These are phyloP conservation scores for Asobara japonica DNA, from an alignment of 1,140 invertebrate species.

Conservation along the genomic window DNA sequence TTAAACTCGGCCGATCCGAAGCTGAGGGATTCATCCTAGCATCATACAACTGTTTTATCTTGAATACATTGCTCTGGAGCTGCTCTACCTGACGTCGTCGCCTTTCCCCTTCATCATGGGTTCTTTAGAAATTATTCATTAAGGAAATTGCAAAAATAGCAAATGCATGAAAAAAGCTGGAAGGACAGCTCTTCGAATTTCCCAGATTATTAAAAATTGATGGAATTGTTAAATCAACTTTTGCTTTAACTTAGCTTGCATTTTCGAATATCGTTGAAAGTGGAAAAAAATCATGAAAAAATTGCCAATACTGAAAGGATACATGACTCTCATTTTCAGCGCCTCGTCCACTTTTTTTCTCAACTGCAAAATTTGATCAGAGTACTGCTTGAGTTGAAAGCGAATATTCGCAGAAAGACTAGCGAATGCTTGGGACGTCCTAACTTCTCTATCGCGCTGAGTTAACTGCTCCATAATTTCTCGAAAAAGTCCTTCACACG, in stretches of 20 bases:
- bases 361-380: constrained; percentile 70
- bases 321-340: constrained; percentile 65
- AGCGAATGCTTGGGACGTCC: constrained; percentile 67
- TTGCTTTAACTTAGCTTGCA: too few species aligned
- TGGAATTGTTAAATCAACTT: too few species aligned
- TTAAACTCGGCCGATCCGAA: constrained; percentile 45
- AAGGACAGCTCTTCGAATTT: background rate
- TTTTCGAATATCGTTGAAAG: too few species aligned
- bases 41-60: constrained; percentile 69
- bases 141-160: constrained; percentile 36
- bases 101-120: constrained; percentile 71
- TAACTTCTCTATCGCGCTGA: constrained; percentile 65
- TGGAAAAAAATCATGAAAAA: too few species aligned
- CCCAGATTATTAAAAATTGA: too few species aligned
- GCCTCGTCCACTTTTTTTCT: constrained; percentile 69
- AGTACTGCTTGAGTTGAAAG: constrained; percentile 72
- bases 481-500: constrained; percentile 72
- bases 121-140: constrained; percentile 61
- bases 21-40: constrained; percentile 45
- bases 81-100: constrained; percentile 70
- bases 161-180: background rate
- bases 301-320: constrained; percentile 64
- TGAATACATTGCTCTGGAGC: constrained; percentile 69
- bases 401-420: constrained; percentile 71
- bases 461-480: constrained; percentile 73